Percentiles rank a stretch among this genome's conserved stretches.
These are phyloP conservation scores for Scaeva pyrastri DNA, from an alignment of 2,888 invertebrate species.

Conservation along the genomic window DNA sequence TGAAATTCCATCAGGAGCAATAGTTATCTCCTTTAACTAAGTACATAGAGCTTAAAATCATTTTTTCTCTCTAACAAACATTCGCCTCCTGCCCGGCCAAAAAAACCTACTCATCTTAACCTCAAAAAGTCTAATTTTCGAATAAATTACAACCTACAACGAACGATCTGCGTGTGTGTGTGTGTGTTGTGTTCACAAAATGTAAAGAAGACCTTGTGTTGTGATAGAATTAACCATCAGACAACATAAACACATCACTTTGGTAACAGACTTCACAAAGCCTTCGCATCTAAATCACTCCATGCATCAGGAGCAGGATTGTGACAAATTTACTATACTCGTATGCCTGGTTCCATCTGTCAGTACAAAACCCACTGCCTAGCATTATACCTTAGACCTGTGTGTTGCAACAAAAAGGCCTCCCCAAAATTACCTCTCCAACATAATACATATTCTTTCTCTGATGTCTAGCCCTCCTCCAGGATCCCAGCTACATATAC, in stretches of 20 bases:
- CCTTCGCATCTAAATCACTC: slow-evolving; percentile 61
- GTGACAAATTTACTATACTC: slow-evolving; percentile 64
- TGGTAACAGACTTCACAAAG: slow-evolving; percentile 28
- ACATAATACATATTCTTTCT: slow-evolving; percentile 18
- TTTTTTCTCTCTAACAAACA: too few species aligned
- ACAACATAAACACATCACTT: slow-evolving; percentile 60
- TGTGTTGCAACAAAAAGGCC: slow-evolving; percentile 32
- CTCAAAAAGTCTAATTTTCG: not conserved
- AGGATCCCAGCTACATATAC: not conserved
- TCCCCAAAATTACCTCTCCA: slow-evolving; percentile 30
- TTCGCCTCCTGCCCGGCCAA: too few species aligned
- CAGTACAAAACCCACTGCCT: not conserved
- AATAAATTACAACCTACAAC: not conserved
- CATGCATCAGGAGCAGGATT: not conserved
- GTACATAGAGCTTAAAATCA: too few species aligned
- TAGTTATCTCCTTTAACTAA: too few species aligned
- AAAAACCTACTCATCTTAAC: too few species aligned
- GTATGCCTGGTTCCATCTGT: slow-evolving; percentile 42
- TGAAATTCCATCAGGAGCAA: too few species aligned
- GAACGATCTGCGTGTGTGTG: too few species aligned
- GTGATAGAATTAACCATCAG: slow-evolving; percentile 21
- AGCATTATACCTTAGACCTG: too few species aligned
- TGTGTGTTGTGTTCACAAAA: not conserved
- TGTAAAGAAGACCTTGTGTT: slow-evolving; percentile 10
- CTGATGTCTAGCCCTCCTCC: not conserved